phyloP scores from a whole-genome alignment of 1,140 invertebrate genomes.

The Tetragnatha versicolor region DNA sequence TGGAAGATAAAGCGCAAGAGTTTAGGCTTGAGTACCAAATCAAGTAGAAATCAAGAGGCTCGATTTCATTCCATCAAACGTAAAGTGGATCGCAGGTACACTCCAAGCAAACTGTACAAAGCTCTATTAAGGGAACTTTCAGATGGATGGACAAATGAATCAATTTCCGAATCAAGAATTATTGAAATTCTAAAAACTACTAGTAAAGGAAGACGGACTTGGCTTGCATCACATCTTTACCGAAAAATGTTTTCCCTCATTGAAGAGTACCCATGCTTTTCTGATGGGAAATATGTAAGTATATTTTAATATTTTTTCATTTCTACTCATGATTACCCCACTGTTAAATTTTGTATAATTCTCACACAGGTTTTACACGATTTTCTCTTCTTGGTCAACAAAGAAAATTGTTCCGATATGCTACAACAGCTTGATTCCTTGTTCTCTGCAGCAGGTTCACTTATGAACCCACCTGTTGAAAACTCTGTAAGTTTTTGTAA shows the following conservation, averaged over 20 bases:
- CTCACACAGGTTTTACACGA: slow-evolving; percentile 37
- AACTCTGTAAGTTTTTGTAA: slow-evolving; percentile 16
- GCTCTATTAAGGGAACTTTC: slow-evolving; percentile 31
- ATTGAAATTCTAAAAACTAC: slow-evolving; percentile 32
- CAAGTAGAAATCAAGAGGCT: background rate
- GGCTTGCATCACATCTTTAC: slow-evolving; percentile 4
- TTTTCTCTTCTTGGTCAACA: slow-evolving; percentile 10
- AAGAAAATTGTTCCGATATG: background rate
- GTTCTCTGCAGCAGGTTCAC: slow-evolving; percentile 29
- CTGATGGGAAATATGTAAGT: slow-evolving; percentile 53
- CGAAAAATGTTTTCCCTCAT: slow-evolving; percentile 19
- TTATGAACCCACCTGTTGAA: slow-evolving; percentile 42
- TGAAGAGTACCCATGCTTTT: slow-evolving; percentile 41
- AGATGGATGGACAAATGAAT: slow-evolving; percentile 33
- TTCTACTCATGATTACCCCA: too few relatives aligned
- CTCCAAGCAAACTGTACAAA: slow-evolving; percentile 31
- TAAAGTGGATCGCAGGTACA: slow-evolving; percentile 38
- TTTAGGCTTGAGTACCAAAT: slow-evolving; percentile 11
- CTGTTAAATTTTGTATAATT: too few relatives aligned
- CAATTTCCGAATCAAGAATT: slow-evolving; percentile 28
- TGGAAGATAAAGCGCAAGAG: slow-evolving; percentile 48
- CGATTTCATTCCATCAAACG: background rate
- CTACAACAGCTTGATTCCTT: slow-evolving; percentile 20
- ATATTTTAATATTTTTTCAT: too few relatives aligned
- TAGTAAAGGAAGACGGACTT: slow-evolving; percentile 4